Base-by-base conservation (phyloP, 2,113 vertebrate species). In the Lamprotornis superbus region DNA sequence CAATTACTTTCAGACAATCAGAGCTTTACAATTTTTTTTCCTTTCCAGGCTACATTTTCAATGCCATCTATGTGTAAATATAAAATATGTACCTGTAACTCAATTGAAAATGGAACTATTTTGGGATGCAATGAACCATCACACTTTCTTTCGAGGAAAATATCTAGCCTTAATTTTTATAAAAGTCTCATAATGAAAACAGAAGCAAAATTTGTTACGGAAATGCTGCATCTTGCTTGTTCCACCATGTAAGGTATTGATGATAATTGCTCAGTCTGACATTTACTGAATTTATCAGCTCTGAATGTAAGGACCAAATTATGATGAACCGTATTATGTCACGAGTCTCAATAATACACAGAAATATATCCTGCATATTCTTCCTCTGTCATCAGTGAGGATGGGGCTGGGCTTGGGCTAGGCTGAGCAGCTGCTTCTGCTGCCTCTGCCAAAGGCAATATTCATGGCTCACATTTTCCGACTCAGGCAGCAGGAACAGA, bases 81-180 rank as follows among this genome's bases (percentile, higher is more conserved):
- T 40, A 79, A 92, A 90, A 77, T 56, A 86, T 53, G 80, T 80
- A 81, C 39, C 46, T 2, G 6, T 33, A 87, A 94, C 22, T 83
- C 74, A 60, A 21, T 0, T 30, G 50, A 86, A 90, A 93, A 83
- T 12, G 7, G 21, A 93, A 33, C 30, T 79, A 83, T 77, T 85
- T 90, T 24, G 50, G 33, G 42, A 80, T 53, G 35, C 23, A 69
- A 23, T 1, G 9, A 88, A 73, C 35, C 94, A 69, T 46, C 23
- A 68, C 28, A 69, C 23, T 88, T 86, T 53, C 57, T 70, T 80
- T 42, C 69, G 18, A 56, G 6, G 27, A 35, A 88, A 90, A 94
- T 30, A 91, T 2, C 8, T 46, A 80, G 35, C 5, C 73, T 90
- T 46, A 88, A 46, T 50, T 80, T 80, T 77, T 86, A 23, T 65